Percentiles rank a stretch among this genome's conserved stretches.
Conservation (phyloP, 2,113 vertebrate genomes). For the Pholis gunnellus region DNA sequence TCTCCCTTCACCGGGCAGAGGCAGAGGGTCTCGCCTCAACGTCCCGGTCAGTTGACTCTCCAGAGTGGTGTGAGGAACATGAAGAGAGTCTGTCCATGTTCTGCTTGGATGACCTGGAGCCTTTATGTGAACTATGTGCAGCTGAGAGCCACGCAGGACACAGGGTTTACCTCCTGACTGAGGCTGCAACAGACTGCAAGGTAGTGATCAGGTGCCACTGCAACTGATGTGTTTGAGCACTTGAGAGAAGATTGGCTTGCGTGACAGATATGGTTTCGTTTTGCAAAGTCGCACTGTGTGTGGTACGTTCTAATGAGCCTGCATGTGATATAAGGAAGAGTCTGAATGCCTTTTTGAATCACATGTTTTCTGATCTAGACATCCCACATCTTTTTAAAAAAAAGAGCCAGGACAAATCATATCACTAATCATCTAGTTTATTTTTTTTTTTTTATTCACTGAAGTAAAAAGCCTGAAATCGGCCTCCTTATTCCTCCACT, state of each 20-base stretch:
- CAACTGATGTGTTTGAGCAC: background rate
- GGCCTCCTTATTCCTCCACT: constrained; percentile 1
- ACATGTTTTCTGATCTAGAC: background rate
- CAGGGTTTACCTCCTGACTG: constrained; percentile 46
- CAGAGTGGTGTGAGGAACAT: constrained; percentile 33
- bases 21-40: background rate
- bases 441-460: background rate
- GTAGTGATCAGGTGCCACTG: constrained; percentile 28
- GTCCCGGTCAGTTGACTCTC: background rate
- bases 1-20: background rate
- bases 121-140: constrained; percentile 58
- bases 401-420: background rate
- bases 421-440: background rate
- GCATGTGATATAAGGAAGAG: background rate
- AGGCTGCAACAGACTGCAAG: constrained; percentile 55
- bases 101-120: constrained; percentile 69
- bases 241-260: background rate
- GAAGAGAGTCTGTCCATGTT: constrained; percentile 41
- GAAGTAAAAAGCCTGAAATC: constrained; percentile 7
- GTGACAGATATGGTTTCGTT: background rate
- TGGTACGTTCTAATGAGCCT: background rate
- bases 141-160: constrained; percentile 46
- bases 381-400: background rate
- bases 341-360: background rate
- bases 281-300: background rate